These are phyloP conservation scores for Austrolebias charrua DNA, from an alignment of 2,797 vertebrate genomes.

Conservation along the genomic window DNA sequence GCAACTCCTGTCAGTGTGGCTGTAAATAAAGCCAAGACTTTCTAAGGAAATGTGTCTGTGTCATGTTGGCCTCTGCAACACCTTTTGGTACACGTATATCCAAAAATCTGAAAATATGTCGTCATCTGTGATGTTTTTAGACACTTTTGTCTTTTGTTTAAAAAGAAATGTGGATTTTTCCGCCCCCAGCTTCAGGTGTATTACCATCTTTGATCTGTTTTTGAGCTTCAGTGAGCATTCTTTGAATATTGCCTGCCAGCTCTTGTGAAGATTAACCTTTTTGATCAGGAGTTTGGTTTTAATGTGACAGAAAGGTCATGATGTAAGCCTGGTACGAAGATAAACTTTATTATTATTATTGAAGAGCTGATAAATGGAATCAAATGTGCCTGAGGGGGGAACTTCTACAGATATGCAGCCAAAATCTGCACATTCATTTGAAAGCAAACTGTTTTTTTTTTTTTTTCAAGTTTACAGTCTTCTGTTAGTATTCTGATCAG, in stretches of 20 bases:
- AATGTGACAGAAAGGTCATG: constrained; percentile 18
- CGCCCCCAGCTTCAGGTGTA: not conserved
- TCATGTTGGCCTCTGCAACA: constrained; percentile 20
- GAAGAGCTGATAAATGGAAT: constrained; percentile 12
- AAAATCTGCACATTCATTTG: constrained; percentile 39
- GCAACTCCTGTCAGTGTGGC: constrained; percentile 53
- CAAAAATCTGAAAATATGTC: constrained; percentile 6
- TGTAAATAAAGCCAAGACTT: constrained; percentile 42
- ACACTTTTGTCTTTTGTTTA: not conserved
- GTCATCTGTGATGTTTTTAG: not conserved
- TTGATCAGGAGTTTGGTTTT: constrained; percentile 11
- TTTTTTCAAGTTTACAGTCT: constrained; percentile 31
- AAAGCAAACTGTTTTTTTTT: constrained; percentile 32
- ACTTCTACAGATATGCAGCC: constrained; percentile 9
- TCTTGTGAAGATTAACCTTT: constrained; percentile 2
- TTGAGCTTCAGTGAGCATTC: constrained; percentile 5
- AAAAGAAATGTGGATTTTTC: not conserved
- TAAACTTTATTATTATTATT: constrained; percentile 7
- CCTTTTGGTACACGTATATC: constrained; percentile 5
- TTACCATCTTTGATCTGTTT: not conserved
- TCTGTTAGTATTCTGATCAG: constrained; percentile 42
- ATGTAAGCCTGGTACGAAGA: constrained; percentile 1
- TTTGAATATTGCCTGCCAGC: constrained; percentile 1
- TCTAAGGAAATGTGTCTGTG: constrained; percentile 18
- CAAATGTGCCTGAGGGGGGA: constrained; percentile 12